Evolutionary conservation across 1,140 invertebrate species (phyloP), one percentile per base, ranked within the genome.

Genomic region (Gonioctena quinquepunctata): DNA sequence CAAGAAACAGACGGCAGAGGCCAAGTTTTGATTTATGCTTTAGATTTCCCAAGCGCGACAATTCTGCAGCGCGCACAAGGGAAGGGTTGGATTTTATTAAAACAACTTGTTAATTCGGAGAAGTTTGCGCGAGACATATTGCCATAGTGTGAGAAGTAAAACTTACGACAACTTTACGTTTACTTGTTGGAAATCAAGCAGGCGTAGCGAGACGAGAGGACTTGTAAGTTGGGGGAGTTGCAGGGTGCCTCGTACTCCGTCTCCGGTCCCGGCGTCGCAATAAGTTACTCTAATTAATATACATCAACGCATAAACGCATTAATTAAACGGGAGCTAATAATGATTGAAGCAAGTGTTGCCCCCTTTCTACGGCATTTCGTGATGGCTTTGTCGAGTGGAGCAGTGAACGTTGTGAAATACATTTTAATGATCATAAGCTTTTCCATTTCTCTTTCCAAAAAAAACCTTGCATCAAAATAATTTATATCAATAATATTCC

Each of bases 61-160:
- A 72, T 72, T 75, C 72, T 74, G 66, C 68, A 70, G 49, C 49
- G 67, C 70, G 57, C 71, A 69, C 70, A 63, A 42, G 72, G 70
- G 73, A 77, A 75, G 76, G 73, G 70, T 74, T 74, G 78, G 72
- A 78, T 82, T 82, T 80, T 81, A 82, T 81, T 82, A 82, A 80
- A 80, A 81, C 80, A 81, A 80, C 80, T 80, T 82, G 80, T 82
- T 82, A 82, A 82, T 81, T 80, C 80, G 79, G 72, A 77, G 74
- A 81, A 79, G 68, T 80, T 77, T 71, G 65, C 57, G 52, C 8
- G 56, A 68, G 66, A 68, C 66, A 56, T 60, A 68, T 68, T 68
- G 66, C 66, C 42, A 57, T 66, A 66, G 64, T 66, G 52, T 28
- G 52, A 27, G 42, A 50, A 57, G 52, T 59, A 49, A 68, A 57